A percentile compares a stretch with the other conserved stretches of the same genome.
These are phyloP conservation scores for Addax nasomaculatus DNA, from an alignment of 2,113 vertebrate genomes.

Conservation along the genomic window DNA sequence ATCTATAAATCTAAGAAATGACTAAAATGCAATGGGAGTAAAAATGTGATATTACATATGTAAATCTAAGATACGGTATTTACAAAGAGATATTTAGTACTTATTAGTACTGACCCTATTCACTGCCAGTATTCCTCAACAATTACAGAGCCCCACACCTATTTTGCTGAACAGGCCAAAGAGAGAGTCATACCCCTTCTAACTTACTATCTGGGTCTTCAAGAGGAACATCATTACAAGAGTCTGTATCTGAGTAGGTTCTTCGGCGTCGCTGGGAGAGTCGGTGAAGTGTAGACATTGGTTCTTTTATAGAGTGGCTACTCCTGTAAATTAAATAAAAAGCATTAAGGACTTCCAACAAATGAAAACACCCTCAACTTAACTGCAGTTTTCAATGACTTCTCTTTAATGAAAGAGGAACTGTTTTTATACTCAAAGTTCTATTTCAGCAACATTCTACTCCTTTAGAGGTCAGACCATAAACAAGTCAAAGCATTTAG, in stretches of 20 bases:
- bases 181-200: background rate
- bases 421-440: background rate
- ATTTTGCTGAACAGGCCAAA: slow-evolving; percentile 4
- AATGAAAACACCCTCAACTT: slow-evolving; percentile 9
- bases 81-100: background rate
- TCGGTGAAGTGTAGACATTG: slow-evolving; percentile 75
- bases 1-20: too few species aligned
- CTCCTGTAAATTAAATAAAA: slow-evolving; percentile 74
- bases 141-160: background rate
- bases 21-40: background rate
- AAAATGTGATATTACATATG: background rate
- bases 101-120: background rate
- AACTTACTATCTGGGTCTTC: slow-evolving; percentile 88
- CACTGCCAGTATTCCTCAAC: background rate
- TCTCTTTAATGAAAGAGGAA: slow-evolving; percentile 27
- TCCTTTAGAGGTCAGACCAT: background rate
- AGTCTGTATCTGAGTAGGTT: slow-evolving; percentile 86
- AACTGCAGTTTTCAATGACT: slow-evolving; percentile 13
- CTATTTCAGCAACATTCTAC: background rate
- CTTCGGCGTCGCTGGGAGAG: slow-evolving; percentile 81
- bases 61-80: background rate
- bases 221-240: slow-evolving; percentile 75
- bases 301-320: slow-evolving; percentile 79
- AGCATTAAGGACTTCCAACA: background rate
- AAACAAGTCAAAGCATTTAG: background rate